Evolutionary conservation across 2,797 vertebrate species (phyloP).

Genomic region (Basileuterus tristriatus): DNA sequence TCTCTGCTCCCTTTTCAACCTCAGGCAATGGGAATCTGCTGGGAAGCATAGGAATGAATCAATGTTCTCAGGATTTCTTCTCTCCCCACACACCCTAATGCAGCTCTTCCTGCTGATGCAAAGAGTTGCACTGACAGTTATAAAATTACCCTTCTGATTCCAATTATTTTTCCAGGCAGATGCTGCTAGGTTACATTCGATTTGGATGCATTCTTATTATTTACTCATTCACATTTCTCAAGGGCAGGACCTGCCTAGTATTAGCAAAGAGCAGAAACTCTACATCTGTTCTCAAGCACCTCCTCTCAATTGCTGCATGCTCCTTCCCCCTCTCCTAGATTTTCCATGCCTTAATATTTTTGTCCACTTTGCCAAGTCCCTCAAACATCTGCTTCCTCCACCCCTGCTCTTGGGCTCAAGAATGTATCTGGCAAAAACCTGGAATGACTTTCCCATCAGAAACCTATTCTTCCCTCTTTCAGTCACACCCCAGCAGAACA

Average conservation of each 20-base stretch:
- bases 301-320: neutral
- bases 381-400: constrained; percentile 48
- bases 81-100: neutral
- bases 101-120: neutral
- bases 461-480: neutral
- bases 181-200: neutral
- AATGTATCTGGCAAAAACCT: constrained; percentile 25
- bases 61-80: neutral
- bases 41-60: neutral
- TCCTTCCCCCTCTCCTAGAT: neutral
- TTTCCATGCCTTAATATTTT: constrained; percentile 14
- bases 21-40: neutral
- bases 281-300: neutral
- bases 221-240: constrained; percentile 2
- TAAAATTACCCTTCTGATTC: neutral
- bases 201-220: neutral
- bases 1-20: neutral
- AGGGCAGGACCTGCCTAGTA: neutral
- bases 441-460: neutral
- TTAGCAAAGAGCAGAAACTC: neutral
- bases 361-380: constrained; percentile 35
- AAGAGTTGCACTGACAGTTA: neutral
- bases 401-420: neutral
- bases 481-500: neutral
- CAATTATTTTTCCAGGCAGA: constrained; percentile 26